phyloP scores from a whole-genome alignment of 2,888 invertebrate species.

The Diogma glabrata region DNA sequence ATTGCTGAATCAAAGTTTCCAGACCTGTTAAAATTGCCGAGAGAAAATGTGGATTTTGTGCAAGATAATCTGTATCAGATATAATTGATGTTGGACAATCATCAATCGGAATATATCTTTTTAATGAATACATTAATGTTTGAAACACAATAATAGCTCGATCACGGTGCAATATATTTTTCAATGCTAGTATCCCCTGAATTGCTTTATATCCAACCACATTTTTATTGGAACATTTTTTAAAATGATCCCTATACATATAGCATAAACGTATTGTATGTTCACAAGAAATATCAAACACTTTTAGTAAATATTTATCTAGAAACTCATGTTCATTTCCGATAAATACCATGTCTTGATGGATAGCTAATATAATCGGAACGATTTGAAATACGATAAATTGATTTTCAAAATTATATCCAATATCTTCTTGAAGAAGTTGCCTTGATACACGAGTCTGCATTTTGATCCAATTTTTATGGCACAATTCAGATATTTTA shows the following conservation, averaged over 20 bases:
- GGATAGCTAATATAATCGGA: conserved; percentile 44
- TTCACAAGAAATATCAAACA: conserved; percentile 50
- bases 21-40: conserved; percentile 55
- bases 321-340: conserved; percentile 39
- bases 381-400: conserved; percentile 49
- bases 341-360: conserved; percentile 23
- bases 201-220: conserved; percentile 32
- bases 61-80: conserved; percentile 31
- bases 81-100: conserved; percentile 6
- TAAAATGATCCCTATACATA: conserved; percentile 41
- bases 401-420: conserved; percentile 44
- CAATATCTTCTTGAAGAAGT: conserved; percentile 31
- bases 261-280: conserved; percentile 50
- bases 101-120: conserved; percentile 37
- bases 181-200: conserved; percentile 33
- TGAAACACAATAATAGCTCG: conserved; percentile 51
- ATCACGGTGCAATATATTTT: conserved; percentile 45
- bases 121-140: conserved; percentile 47
- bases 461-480: conserved; percentile 36
- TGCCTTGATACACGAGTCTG: conserved; percentile 29
- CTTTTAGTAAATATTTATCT: conserved; percentile 45
- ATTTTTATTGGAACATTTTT: conserved; percentile 22
- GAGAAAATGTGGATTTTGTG: conserved; percentile 41
- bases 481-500: conserved; percentile 34
- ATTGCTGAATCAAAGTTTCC: conserved; percentile 50